These are phyloP conservation scores for Agrypnus murinus DNA, from an alignment of 2,888 invertebrate species.

Conservation along the genomic window DNA sequence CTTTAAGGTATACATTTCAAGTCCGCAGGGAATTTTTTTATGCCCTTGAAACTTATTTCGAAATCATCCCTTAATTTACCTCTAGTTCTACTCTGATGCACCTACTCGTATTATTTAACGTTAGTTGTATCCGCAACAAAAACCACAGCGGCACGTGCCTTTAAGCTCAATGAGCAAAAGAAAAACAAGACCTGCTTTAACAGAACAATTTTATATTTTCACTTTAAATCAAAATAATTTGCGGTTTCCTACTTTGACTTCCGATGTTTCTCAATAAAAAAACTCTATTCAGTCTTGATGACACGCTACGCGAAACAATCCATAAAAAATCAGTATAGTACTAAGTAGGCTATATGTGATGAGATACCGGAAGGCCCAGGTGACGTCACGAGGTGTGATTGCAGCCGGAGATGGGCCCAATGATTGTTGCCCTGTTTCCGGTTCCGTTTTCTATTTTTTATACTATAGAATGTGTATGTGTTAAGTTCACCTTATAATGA, in stretches of 20 bases:
- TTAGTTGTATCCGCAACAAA: neutral
- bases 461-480: neutral
- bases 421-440: constrained; percentile 68
- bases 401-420: constrained; percentile 68
- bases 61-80: neutral
- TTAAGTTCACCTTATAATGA: constrained; percentile 19
- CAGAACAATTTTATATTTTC: constrained; percentile 2
- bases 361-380: constrained; percentile 63
- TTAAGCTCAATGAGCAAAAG: neutral
- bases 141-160: constrained; percentile 5
- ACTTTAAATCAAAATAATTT: constrained; percentile 20
- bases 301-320: constrained; percentile 23
- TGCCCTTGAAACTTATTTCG: neutral
- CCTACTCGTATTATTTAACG: constrained; percentile 14
- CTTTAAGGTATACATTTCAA: neutral
- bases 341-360: constrained; percentile 43
- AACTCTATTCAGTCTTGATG: constrained; percentile 27
- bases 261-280: constrained; percentile 25
- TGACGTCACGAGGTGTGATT: constrained; percentile 68
- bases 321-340: constrained; percentile 37
- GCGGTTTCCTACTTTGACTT: constrained; percentile 27
- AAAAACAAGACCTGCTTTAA: constrained; percentile 11
- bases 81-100: constrained; percentile 6
- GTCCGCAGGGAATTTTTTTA: neutral
- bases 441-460: constrained; percentile 63